phyloP scores from a whole-genome alignment of 2,797 vertebrate genomes.

The Sebastes baramenuke region DNA sequence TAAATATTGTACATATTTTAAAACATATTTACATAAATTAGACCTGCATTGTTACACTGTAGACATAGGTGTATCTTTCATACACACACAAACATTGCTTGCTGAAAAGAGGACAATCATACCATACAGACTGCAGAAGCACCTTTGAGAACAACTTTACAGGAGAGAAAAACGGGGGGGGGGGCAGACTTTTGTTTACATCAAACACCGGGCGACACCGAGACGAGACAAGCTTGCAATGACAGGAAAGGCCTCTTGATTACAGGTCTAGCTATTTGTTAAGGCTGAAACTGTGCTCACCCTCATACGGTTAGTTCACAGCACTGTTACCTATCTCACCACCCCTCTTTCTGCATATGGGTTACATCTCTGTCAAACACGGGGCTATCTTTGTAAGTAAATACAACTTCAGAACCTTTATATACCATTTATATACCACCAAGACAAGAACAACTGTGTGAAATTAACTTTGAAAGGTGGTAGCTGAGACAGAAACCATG shows the following conservation, averaged over 20 bases:
- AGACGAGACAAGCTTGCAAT: constrained; percentile 71
- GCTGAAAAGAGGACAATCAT: no score
- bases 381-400: constrained; percentile 5
- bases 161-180: background rate
- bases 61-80: constrained; percentile 71
- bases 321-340: background rate
- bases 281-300: constrained; percentile 79
- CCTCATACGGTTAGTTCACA: constrained; percentile 35
- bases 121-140: no score
- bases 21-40: constrained; percentile 97
- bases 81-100: constrained; percentile 11
- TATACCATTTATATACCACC: background rate
- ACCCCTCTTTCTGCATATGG: constrained; percentile 10
- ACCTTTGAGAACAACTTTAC: no score
- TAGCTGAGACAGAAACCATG: constrained; percentile 44
- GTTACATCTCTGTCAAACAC: constrained; percentile 17
- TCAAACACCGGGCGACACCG: constrained; percentile 51
- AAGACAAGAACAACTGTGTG: constrained; percentile 8
- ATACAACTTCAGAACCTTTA: constrained; percentile 21
- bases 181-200: constrained; percentile 44
- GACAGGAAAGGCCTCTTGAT: constrained; percentile 79
- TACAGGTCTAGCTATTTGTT: constrained; percentile 73
- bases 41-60: constrained; percentile 81
- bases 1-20: constrained; percentile 99
- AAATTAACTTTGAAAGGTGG: constrained; percentile 1